phyloP scores from a whole-genome alignment of 1,140 invertebrate genomes.

The Cheumatopsyche charites region DNA sequence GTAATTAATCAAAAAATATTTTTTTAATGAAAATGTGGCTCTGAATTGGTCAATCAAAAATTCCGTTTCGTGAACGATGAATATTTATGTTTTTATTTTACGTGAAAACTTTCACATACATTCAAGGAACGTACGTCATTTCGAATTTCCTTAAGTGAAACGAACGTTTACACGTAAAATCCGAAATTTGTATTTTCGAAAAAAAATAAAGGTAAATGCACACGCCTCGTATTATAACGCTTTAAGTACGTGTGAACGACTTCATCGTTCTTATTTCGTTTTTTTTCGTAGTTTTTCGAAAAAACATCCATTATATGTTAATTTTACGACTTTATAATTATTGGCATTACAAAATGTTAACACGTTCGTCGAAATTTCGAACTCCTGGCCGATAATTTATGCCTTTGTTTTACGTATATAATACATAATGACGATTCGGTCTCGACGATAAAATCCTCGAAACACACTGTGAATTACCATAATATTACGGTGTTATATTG shows the following conservation, averaged over 20 bases:
- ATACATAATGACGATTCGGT: not conserved
- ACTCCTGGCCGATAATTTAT: slow-evolving; percentile 26
- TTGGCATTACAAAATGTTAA: slow-evolving; percentile 38
- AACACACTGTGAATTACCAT: not conserved
- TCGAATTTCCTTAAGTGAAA: not conserved
- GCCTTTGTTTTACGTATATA: slow-evolving; percentile 13
- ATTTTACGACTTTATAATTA: slow-evolving; percentile 44
- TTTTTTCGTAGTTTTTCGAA: slow-evolving; percentile 6
- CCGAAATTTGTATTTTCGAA: not conserved
- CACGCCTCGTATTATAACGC: not conserved
- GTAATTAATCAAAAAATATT: no score
- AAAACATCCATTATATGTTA: slow-evolving; percentile 37
- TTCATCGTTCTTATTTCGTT: not conserved
- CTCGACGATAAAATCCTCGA: slow-evolving; percentile 14
- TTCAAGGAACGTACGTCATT: no score
- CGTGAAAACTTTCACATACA: no score
- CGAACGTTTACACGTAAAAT: not conserved
- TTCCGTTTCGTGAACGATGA: not conserved
- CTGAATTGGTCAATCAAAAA: no score
- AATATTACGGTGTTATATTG: no score
- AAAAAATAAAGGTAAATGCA: not conserved
- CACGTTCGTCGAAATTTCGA: slow-evolving; percentile 25
- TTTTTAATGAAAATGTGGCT: no score
- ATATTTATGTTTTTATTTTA: no score
- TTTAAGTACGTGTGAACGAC: slow-evolving; percentile 31